A percentile compares a stretch with the other conserved stretches of the same genome.
These are phyloP conservation scores for Anolis sagrei DNA, from an alignment of 2,113 vertebrate genomes.

Conservation along the genomic window DNA sequence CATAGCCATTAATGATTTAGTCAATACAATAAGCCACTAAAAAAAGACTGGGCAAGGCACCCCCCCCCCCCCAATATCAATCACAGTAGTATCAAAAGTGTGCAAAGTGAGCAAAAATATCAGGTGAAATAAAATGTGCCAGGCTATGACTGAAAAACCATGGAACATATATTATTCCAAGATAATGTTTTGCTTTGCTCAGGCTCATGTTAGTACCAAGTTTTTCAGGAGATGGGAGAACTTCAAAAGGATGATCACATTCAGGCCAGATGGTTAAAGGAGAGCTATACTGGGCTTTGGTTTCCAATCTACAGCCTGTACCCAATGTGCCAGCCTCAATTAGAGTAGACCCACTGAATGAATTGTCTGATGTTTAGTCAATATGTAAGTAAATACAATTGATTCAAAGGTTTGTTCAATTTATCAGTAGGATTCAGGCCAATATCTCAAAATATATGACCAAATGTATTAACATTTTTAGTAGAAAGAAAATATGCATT, in stretches of 20 bases:
- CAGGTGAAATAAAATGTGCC: not conserved
- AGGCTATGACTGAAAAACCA: constrained; percentile 2
- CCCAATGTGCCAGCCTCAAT: too few relatives aligned
- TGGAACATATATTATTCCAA: not conserved
- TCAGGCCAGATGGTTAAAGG: not conserved
- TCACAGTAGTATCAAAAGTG: not conserved
- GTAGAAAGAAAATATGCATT: too few relatives aligned
- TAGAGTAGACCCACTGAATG: too few relatives aligned
- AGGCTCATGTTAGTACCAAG: not conserved
- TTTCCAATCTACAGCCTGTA: too few relatives aligned
- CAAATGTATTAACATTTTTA: too few relatives aligned
- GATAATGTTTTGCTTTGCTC: not conserved
- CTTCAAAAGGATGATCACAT: not conserved
- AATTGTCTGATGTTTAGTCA: too few relatives aligned
- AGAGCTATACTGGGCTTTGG: not conserved
- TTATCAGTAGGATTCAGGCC: too few relatives aligned
- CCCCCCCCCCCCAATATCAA: not conserved
- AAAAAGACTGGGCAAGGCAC: constrained; percentile 8
- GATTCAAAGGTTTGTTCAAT: too few relatives aligned
- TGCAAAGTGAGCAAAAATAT: constrained; percentile 4
- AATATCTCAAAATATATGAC: too few relatives aligned
- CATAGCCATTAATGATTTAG: constrained; percentile 6
- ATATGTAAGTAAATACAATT: too few relatives aligned
- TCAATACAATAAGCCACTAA: constrained; percentile 24
- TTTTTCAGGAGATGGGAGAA: not conserved